phyloP scores from a whole-genome alignment of 2,797 vertebrate genomes.

The Bryconaethiops microstoma region DNA sequence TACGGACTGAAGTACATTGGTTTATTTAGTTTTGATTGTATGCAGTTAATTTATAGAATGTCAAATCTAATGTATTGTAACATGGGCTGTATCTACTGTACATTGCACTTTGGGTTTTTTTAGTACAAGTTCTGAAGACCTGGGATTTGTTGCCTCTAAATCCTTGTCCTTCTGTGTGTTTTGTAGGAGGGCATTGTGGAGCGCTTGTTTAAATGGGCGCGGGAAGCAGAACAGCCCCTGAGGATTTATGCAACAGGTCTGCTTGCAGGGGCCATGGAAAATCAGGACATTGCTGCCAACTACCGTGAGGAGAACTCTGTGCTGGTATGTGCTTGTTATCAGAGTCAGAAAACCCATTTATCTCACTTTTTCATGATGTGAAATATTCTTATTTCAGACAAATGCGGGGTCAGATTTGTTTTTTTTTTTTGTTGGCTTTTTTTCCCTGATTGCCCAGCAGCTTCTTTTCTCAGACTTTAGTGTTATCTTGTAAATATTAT shows the following conservation, averaged over 20 bases:
- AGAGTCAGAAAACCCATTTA: neutral
- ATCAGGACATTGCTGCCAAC: conserved; percentile 98
- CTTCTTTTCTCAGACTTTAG: no score
- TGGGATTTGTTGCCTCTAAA: no score
- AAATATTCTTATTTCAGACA: neutral
- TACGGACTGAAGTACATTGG: no score
- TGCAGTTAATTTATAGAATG: no score
- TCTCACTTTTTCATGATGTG: neutral
- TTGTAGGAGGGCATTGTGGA: conserved; percentile 96
- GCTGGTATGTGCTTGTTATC: conserved; percentile 78
- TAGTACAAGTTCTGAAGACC: no score
- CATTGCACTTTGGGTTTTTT: neutral
- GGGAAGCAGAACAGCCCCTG: conserved; percentile 93
- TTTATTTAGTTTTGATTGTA: no score
- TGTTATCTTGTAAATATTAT: no score
- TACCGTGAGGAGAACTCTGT: conserved; percentile 98
- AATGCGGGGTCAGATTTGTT: neutral
- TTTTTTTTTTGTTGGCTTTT: neutral
- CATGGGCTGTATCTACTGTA: no score
- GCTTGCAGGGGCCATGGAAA: conserved; percentile 97
- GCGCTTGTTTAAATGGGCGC: conserved; percentile 96
- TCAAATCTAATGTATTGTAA: no score
- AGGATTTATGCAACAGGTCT: conserved; percentile 95
- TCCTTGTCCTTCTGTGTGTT: conserved; percentile 34
- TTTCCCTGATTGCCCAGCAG: neutral